Percentiles rank a stretch among this genome's conserved stretches.
Conservation (phyloP, 2,113 vertebrate genomes). For the Phyllostomus discolor region DNA sequence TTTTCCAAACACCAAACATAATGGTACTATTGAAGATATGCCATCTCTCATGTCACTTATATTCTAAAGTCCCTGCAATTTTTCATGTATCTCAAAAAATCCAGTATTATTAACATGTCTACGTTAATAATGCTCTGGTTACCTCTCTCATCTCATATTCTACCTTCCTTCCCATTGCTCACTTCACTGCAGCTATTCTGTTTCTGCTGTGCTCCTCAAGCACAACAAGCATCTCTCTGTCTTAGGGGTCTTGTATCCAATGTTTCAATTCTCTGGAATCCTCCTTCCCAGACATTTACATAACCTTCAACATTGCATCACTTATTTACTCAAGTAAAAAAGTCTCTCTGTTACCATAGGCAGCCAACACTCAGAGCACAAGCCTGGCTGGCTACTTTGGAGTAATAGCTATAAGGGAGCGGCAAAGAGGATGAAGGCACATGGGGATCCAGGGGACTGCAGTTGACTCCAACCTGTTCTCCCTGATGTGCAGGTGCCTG, state of each 20-base stretch:
- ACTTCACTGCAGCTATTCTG: not conserved
- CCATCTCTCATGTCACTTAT: not conserved
- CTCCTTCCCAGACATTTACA: not conserved
- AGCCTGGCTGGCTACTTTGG: no score
- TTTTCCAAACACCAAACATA: not conserved
- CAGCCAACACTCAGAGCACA: no score
- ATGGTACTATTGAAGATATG: not conserved
- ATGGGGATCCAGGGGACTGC: no score
- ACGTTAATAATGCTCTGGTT: not conserved
- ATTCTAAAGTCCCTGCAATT: not conserved
- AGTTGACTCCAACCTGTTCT: no score
- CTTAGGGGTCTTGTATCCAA: not conserved
- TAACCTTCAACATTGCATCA: not conserved
- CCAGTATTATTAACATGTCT: not conserved
- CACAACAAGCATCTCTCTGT: not conserved
- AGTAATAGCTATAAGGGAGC: no score
- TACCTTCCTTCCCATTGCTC: not conserved
- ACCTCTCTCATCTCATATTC: not conserved
- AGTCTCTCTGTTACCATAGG: not conserved
- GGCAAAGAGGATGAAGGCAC: no score
- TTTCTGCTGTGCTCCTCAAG: not conserved
- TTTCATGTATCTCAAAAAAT: not conserved
- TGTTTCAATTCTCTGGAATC: not conserved
- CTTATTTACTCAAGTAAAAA: not conserved
- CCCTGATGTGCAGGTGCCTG: no score